These are phyloP conservation scores for Cryptotermes secundus DNA, from an alignment of 1,140 invertebrate species.

Conservation along the genomic window DNA sequence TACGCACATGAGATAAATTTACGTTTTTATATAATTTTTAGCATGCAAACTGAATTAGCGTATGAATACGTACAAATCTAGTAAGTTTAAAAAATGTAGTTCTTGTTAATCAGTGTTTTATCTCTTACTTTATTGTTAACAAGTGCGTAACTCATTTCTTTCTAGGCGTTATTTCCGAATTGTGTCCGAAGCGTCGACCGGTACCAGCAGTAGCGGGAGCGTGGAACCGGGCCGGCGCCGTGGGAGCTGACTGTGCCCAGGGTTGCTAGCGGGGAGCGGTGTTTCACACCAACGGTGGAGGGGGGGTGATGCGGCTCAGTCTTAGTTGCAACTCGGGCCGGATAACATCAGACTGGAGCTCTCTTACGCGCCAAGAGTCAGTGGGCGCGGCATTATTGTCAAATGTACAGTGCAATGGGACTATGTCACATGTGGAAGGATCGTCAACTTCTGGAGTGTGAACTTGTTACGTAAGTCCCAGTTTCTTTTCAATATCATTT, in stretches of 20 bases:
- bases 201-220: background rate
- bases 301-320: background rate
- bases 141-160: background rate
- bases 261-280: background rate
- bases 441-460: too few relatives aligned
- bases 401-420: too few relatives aligned
- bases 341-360: background rate
- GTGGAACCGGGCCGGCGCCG: background rate
- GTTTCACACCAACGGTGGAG: background rate
- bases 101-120: too few relatives aligned
- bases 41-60: too few relatives aligned
- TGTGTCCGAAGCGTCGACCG: background rate
- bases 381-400: background rate
- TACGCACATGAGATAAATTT: too few relatives aligned
- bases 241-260: background rate
- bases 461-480: too few relatives aligned
- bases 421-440: too few relatives aligned
- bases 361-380: background rate
- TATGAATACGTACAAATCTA: too few relatives aligned
- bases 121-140: background rate
- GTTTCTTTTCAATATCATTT: too few relatives aligned
- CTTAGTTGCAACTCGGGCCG: slow-evolving; percentile 1
- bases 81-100: too few relatives aligned
- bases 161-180: background rate
- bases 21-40: too few relatives aligned